A percentile compares a stretch with the other conserved stretches of the same genome.
phyloP scores from a whole-genome alignment of 2,113 vertebrate species.

The Corythoichthys intestinalis region DNA sequence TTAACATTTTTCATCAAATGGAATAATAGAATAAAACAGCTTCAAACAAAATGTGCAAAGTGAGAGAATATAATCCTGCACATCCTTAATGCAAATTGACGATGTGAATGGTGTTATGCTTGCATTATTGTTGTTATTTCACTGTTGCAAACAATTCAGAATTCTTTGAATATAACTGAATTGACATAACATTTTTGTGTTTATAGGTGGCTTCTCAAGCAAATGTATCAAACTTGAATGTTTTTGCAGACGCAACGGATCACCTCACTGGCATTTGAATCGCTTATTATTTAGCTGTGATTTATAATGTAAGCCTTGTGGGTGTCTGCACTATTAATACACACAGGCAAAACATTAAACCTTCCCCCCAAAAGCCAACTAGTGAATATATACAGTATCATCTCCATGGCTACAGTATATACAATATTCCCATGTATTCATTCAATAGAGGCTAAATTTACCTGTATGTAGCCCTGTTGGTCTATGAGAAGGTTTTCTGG shows the following conservation, averaged over 20 bases:
- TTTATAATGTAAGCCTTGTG: not conserved
- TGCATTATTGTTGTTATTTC: no score
- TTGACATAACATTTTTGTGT: not conserved
- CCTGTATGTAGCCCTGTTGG: slow-evolving; percentile 67
- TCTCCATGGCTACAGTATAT: no score
- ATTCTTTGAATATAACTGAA: no score
- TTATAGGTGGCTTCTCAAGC: not conserved
- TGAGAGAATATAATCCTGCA: no score
- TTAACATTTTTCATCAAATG: no score
- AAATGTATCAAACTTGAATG: not conserved
- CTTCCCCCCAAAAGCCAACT: not conserved
- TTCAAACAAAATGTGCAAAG: no score
- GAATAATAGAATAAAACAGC: no score
- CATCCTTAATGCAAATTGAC: no score
- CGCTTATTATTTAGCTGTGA: not conserved
- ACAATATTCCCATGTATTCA: not conserved
- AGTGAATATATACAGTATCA: not conserved
- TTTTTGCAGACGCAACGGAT: not conserved
- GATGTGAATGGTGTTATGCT: no score
- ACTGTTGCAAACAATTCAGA: no score
- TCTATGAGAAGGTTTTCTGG: slow-evolving; percentile 65
- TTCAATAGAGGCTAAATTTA: slow-evolving; percentile 1
- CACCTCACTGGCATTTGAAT: not conserved
- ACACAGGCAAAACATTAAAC: not conserved
- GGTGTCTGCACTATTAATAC: not conserved